phyloP scores from a whole-genome alignment of 1,140 invertebrate species.

The Drosophila rhopaloa region DNA sequence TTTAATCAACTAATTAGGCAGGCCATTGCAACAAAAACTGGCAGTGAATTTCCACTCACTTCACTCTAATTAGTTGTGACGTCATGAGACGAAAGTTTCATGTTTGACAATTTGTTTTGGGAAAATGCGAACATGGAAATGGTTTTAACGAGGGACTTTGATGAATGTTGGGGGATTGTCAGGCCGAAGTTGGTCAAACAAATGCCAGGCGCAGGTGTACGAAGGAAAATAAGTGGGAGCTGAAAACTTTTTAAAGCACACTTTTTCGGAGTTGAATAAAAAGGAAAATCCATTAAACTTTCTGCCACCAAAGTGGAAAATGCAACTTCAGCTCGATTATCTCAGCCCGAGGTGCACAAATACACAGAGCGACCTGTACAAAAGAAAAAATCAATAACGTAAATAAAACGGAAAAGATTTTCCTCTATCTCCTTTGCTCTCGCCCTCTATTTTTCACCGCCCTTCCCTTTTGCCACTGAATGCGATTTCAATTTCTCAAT shows the following conservation, averaged over 20 bases:
- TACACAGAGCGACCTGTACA: slow-evolving; percentile 33
- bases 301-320: slow-evolving; percentile 24
- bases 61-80: slow-evolving; percentile 53
- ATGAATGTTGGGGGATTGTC: slow-evolving; percentile 41
- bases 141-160: slow-evolving; percentile 55
- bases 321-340: slow-evolving; percentile 44
- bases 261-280: slow-evolving; percentile 10
- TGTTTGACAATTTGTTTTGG: slow-evolving; percentile 28
- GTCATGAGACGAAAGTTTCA: slow-evolving; percentile 23
- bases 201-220: slow-evolving; percentile 3
- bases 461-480: slow-evolving; percentile 37
- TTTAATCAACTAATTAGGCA: slow-evolving; percentile 48
- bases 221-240: neutral
- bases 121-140: slow-evolving; percentile 36
- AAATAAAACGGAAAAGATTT: slow-evolving; percentile 66
- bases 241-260: slow-evolving; percentile 31
- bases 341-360: slow-evolving; percentile 18
- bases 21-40: slow-evolving; percentile 33
- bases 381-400: slow-evolving; percentile 69
- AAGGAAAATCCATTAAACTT: slow-evolving; percentile 32
- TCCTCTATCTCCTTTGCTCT: slow-evolving; percentile 39
- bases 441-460: slow-evolving; percentile 6
- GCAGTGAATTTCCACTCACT: slow-evolving; percentile 15
- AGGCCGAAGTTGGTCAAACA: slow-evolving; percentile 11
- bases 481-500: slow-evolving; percentile 82